Percentiles rank a stretch among this genome's conserved stretches.
These are phyloP conservation scores for Cephus spinipes DNA, from an alignment of 2,888 invertebrate genomes.

Conservation along the genomic window DNA sequence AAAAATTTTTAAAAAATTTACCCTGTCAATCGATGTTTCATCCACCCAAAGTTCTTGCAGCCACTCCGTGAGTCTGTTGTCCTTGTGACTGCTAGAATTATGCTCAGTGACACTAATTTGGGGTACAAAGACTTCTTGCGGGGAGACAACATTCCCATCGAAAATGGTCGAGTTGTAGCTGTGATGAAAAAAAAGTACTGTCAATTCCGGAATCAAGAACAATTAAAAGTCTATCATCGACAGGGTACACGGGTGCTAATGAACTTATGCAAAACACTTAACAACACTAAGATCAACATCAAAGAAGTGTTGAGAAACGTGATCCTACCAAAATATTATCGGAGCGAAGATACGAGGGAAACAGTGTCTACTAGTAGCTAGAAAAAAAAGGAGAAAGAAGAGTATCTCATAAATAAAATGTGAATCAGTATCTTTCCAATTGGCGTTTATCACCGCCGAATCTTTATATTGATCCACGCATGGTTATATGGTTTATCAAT, in stretches of 20 bases:
- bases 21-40: slow-evolving; percentile 74
- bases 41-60: slow-evolving; percentile 77
- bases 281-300: background rate
- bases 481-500: background rate
- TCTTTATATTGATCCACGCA: background rate
- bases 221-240: background rate
- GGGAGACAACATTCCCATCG: slow-evolving; percentile 32
- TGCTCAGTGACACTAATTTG: slow-evolving; percentile 58
- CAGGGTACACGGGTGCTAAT: background rate
- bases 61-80: slow-evolving; percentile 79
- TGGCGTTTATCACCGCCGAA: background rate
- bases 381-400: background rate
- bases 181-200: background rate
- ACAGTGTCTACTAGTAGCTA: background rate
- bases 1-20: slow-evolving; percentile 39
- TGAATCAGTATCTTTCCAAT: background rate
- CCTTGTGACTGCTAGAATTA: slow-evolving; percentile 55
- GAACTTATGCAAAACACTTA: background rate
- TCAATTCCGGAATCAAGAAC: background rate
- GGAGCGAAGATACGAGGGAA: background rate
- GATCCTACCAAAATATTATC: background rate
- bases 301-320: background rate
- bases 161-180: slow-evolving; percentile 49
- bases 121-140: slow-evolving; percentile 47
- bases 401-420: background rate